Percentiles rank a stretch among this genome's conserved stretches.
phyloP scores from a whole-genome alignment of 92 coral and sea anemone genomes.

The Actinernus sp. region DNA sequence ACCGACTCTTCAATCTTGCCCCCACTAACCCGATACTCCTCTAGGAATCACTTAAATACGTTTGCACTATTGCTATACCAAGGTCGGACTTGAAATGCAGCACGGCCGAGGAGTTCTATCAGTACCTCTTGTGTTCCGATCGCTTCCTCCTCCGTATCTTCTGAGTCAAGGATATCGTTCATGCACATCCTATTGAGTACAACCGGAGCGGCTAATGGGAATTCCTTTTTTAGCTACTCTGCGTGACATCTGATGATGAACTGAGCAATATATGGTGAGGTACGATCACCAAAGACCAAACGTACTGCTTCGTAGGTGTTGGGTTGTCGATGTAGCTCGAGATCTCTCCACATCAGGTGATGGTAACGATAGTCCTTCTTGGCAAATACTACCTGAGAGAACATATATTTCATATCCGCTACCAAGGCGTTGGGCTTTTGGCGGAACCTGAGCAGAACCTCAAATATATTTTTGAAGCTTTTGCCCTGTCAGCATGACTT shows the following conservation, averaged over 20 bases:
- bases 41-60: background rate
- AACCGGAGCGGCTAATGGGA: conserved; percentile 32
- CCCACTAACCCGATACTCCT: conserved; percentile 6
- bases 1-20: conserved; percentile 6
- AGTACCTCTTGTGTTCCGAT: conserved; percentile 12
- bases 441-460: conserved; percentile 39
- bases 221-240: conserved; percentile 3
- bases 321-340: conserved; percentile 14
- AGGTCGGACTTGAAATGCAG: conserved; percentile 35
- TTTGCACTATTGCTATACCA: conserved; percentile 31
- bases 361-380: conserved; percentile 57
- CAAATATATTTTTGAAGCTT: conserved; percentile 53
- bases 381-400: conserved; percentile 25
- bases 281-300: conserved; percentile 43
- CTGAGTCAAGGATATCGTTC: conserved; percentile 43
- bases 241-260: conserved; percentile 48
- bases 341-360: conserved; percentile 50
- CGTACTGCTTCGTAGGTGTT: conserved; percentile 28
- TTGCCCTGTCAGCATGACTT: conserved; percentile 52
- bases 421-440: conserved; percentile 38
- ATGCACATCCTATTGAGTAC: conserved; percentile 32
- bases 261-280: conserved; percentile 56
- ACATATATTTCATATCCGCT: conserved; percentile 60
- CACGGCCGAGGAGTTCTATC: conserved; percentile 16
- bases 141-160: conserved; percentile 26